phyloP scores from a whole-genome alignment of 2,888 invertebrate species.

The Drosophila basisetae region DNA sequence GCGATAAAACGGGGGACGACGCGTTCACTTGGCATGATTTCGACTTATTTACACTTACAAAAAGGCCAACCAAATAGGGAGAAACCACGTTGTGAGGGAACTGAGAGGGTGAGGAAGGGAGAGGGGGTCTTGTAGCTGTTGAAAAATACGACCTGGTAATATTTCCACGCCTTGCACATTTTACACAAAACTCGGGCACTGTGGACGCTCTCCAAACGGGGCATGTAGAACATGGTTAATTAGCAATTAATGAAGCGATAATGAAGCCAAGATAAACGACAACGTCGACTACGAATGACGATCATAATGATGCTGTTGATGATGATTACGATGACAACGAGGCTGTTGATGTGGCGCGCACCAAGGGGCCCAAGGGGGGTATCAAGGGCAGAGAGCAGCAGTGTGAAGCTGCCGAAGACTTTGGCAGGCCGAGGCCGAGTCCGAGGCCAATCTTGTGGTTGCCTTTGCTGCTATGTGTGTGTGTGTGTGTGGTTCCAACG shows the following conservation, averaged over 20 bases:
- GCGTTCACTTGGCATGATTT: constrained; percentile 77
- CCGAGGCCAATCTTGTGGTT: constrained; percentile 37
- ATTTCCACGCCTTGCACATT: constrained; percentile 77
- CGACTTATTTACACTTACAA: constrained; percentile 78
- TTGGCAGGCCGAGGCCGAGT: constrained; percentile 43
- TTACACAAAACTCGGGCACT: constrained; percentile 54
- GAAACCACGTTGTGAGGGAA: neutral
- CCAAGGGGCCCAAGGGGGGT: constrained; percentile 8
- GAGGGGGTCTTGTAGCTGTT: neutral
- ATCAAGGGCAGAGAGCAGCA: neutral
- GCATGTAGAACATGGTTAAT: constrained; percentile 84
- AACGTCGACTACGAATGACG: constrained; percentile 37
- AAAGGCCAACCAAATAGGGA: constrained; percentile 60
- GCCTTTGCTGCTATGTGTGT: constrained; percentile 9
- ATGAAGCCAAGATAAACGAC: constrained; percentile 83
- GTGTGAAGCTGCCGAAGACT: constrained; percentile 51
- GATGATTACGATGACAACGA: constrained; percentile 45
- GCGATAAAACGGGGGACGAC: constrained; percentile 72
- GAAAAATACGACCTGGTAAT: constrained; percentile 43
- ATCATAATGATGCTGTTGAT: constrained; percentile 19
- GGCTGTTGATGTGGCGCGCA: constrained; percentile 37
- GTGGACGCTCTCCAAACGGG: constrained; percentile 29
- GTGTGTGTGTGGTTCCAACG: constrained; percentile 37
- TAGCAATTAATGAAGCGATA: constrained; percentile 85
- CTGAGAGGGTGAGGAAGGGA: neutral